Evolutionary conservation across 2,888 invertebrate genomes (phyloP).

Genomic region (Drosophila diplacantha): DNA sequence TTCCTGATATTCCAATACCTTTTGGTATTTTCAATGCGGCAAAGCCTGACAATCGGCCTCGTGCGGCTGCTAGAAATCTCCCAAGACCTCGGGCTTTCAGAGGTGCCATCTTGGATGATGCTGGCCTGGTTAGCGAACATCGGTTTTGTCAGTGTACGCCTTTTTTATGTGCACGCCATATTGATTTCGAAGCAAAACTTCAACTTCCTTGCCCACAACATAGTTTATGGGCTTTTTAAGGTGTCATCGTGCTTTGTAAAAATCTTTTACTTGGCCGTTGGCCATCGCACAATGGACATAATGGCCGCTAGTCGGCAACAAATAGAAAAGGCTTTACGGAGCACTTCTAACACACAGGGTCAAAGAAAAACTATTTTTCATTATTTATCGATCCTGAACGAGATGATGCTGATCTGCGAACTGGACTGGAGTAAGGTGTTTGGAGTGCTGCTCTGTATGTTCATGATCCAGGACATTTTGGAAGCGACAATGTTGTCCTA

Average conservation of each 20-base stretch:
- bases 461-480: slow-evolving; percentile 1
- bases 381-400: background rate
- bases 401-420: background rate
- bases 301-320: background rate
- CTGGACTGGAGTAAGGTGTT: background rate
- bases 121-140: background rate
- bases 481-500: background rate
- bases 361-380: background rate
- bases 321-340: background rate
- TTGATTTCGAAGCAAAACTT: rapidly evolving
- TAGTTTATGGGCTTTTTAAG: background rate
- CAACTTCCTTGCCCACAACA: too few species aligned
- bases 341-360: too few species aligned
- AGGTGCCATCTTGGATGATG: background rate
- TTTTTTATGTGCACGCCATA: rapidly evolving
- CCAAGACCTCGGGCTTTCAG: background rate
- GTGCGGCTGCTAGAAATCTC: background rate
- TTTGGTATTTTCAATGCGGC: background rate
- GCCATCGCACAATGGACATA: background rate
- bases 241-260: background rate
- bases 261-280: background rate
- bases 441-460: background rate
- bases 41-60: background rate
- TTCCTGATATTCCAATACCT: background rate
- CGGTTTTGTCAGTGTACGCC: background rate